These are phyloP conservation scores for Limosa lapponica DNA, from an alignment of 2,797 vertebrate genomes.

Conservation along the genomic window DNA sequence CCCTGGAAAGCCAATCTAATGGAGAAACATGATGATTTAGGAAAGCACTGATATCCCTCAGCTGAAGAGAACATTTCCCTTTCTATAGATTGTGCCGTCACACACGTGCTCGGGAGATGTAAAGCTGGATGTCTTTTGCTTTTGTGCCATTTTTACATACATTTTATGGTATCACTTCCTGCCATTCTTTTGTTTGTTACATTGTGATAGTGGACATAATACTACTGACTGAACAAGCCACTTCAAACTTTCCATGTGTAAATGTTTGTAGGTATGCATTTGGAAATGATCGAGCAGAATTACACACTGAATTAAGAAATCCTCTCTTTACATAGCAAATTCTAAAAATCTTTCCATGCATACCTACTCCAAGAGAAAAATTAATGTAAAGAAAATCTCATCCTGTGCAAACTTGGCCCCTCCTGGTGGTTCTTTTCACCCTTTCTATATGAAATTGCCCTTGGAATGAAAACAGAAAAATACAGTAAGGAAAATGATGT, in stretches of 20 bases:
- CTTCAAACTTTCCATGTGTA: neutral
- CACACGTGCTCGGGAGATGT: neutral
- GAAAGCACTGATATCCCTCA: neutral
- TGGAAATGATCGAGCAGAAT: neutral
- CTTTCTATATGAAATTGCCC: neutral
- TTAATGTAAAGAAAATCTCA: neutral
- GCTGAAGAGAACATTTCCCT: neutral
- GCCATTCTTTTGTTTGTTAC: neutral
- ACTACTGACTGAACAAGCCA: neutral
- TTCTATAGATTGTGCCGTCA: neutral
- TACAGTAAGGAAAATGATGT: neutral
- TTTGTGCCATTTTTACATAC: neutral
- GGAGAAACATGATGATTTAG: neutral
- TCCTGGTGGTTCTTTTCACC: neutral
- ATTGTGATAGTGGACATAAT: neutral
- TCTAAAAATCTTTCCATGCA: neutral
- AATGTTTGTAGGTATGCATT: neutral
- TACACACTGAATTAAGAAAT: neutral
- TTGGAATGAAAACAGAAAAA: neutral
- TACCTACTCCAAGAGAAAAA: neutral
- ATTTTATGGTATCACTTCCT: neutral
- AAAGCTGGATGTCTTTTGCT: neutral
- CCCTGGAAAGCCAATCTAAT: neutral
- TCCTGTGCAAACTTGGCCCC: neutral
- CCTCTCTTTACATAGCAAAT: neutral